phyloP scores from a whole-genome alignment of 2,888 invertebrate species.

The Sialis lutaria region DNA sequence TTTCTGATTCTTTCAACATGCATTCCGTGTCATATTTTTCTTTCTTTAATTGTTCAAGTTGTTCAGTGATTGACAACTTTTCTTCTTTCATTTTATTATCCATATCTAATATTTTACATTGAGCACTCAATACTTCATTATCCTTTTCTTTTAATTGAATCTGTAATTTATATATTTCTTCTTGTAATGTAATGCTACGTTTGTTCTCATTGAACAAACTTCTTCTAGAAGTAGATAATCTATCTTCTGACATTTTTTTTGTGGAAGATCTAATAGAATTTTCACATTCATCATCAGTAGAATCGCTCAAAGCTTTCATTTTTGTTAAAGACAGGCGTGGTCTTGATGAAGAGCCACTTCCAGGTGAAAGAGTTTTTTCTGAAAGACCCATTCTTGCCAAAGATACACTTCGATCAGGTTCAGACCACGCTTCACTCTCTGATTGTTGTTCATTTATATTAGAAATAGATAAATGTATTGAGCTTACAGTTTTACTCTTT shows the following conservation, averaged over 20 bases:
- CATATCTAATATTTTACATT: constrained; percentile 11
- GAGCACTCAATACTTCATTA: constrained; percentile 19
- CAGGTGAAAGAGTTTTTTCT: constrained; percentile 25
- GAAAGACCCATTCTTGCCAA: constrained; percentile 58
- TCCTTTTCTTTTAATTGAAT: constrained; percentile 25
- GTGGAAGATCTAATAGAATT: constrained; percentile 10
- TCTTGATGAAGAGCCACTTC: constrained; percentile 19
- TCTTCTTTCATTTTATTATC: constrained; percentile 15
- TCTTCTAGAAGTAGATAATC: neutral
- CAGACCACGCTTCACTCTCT: constrained; percentile 77
- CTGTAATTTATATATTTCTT: constrained; percentile 27
- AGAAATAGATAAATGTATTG: constrained; percentile 11
- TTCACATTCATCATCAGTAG: neutral
- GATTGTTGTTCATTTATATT: constrained; percentile 23
- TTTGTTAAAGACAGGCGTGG: constrained; percentile 14
- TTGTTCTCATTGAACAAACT: constrained; percentile 10
- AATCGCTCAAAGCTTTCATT: neutral
- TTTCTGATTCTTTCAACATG: constrained; percentile 8
- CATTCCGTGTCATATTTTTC: constrained; percentile 14
- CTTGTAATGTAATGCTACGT: constrained; percentile 19
- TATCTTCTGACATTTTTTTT: constrained; percentile 10
- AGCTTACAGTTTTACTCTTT: constrained; percentile 11
- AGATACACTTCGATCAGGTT: constrained; percentile 69
- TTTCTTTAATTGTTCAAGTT: constrained; percentile 11
- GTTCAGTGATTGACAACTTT: constrained; percentile 8